phyloP scores from a whole-genome alignment of 2,888 invertebrate species.

The Megalurothrips usitatus region DNA sequence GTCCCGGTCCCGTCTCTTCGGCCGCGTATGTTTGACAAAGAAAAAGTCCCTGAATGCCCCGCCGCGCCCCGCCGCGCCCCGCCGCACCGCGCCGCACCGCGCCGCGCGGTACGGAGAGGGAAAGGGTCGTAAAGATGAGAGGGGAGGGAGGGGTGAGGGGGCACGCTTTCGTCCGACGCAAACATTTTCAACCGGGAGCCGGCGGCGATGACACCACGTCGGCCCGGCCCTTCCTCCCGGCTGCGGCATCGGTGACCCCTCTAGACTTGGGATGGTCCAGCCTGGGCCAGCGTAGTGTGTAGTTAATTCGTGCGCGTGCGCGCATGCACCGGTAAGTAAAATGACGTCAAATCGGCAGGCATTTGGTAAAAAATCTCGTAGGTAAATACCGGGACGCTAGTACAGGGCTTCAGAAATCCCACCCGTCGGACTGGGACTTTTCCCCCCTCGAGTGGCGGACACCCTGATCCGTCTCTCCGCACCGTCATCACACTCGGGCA shows the following conservation, averaged over 20 bases:
- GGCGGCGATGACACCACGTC: neutral
- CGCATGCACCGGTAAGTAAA: too few relatives aligned
- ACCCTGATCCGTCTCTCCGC: too few relatives aligned
- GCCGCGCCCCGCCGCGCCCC: neutral
- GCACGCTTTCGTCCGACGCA: neutral
- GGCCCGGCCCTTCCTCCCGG: neutral
- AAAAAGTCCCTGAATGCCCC: conserved; percentile 8
- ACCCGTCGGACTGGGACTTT: too few relatives aligned
- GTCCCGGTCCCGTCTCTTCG: neutral
- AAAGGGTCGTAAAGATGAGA: neutral
- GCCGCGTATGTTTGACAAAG: conserved; percentile 6
- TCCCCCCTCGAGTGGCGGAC: too few relatives aligned
- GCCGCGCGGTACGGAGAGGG: neutral
- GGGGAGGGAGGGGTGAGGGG: neutral
- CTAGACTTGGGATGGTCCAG: too few relatives aligned
- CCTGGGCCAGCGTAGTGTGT: too few relatives aligned
- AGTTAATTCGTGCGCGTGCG: too few relatives aligned
- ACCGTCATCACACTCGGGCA: too few relatives aligned
- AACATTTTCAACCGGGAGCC: neutral
- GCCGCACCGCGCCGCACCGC: neutral
- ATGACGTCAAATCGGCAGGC: too few relatives aligned
- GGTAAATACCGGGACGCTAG: too few relatives aligned
- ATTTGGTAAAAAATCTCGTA: too few relatives aligned
- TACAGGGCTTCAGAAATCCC: too few relatives aligned
- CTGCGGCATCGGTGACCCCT: neutral